These are phyloP conservation scores for Pangasianodon gigas DNA, from an alignment of 2,113 vertebrate genomes.

Conservation along the genomic window DNA sequence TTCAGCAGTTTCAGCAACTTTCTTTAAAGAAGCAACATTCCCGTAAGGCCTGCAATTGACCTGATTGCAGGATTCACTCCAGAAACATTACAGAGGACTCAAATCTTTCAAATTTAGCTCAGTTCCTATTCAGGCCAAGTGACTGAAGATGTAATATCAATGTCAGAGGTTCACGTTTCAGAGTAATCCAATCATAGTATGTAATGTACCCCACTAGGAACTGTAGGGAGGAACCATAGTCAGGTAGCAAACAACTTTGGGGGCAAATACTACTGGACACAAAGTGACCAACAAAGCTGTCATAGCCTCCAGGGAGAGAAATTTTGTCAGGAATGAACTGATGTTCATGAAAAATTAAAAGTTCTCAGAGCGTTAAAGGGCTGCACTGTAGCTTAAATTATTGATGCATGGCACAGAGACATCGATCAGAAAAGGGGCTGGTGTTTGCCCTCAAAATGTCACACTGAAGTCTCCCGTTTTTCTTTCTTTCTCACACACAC, in stretches of 20 bases:
- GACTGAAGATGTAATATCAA: not conserved
- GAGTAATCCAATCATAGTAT: not conserved
- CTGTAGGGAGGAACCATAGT: not conserved
- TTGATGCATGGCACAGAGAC: constrained; percentile 46
- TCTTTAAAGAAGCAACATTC: constrained; percentile 5
- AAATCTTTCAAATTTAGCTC: not conserved
- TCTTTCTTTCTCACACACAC: not conserved
- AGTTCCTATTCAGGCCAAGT: not conserved
- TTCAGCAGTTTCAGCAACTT: not conserved
- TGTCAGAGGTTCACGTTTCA: not conserved
- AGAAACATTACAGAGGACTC: not conserved
- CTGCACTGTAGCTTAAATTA: constrained; percentile 38
- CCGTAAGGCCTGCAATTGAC: not conserved
- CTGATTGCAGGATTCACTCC: not conserved
- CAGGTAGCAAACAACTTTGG: not conserved
- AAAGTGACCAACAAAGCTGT: constrained; percentile 11
- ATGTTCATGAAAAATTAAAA: constrained; percentile 49
- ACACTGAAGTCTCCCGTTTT: constrained; percentile 39
- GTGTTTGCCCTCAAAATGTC: constrained; percentile 52
- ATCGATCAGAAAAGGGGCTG: constrained; percentile 38
- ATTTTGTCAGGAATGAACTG: constrained; percentile 37
- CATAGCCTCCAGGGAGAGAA: not conserved
- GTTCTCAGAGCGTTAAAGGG: constrained; percentile 37
- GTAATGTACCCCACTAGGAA: constrained; percentile 7
- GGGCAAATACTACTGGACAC: not conserved